Evolutionary conservation across 2,888 invertebrate species (phyloP), one percentile per base, ranked within the genome.

Genomic region (Orthosia gracilis): DNA sequence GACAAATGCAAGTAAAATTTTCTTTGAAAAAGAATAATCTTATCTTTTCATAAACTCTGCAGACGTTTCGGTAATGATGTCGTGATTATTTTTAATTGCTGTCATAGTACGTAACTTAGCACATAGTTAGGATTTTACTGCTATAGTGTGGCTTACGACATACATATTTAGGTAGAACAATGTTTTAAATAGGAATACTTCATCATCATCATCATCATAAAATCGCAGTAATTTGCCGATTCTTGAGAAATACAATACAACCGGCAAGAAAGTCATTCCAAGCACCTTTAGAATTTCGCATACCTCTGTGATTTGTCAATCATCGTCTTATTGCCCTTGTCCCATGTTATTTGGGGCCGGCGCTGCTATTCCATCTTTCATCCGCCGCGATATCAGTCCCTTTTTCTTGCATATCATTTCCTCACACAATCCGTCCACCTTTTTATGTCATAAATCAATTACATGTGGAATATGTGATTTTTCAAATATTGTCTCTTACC

Each of bases 401-500:
- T 23, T 9, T 40, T 40, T 40, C 40, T 40, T 9, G 9, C 31
- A 31, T 31, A 31, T 31, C 5, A 31, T 31, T 31, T 26, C 11
- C 17, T 31, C 9, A 54, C 13, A 54, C 54, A 31, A 12, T 11
- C 18, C 18, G 12, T 58, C 57, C 26, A 57, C 13, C 21, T 68
- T 58, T 31, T 31, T 9, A 40, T 40, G 40, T 40, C 9, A 40
- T 40, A 7, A 40, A 9, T 40, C 9, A 40, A 31, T 40, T 40
- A 40, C 40, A 40, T 40, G 40, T 9, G 9, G 7, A 40, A 40
- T 40, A 40, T 40, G 40, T 40, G 9, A 9, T 40, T 40, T 13
- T 13, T 52, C 7, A 13, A 17, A 47, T n/a, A n/a, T 7, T 12
- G 1, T 11, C 21, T 61, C 57, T 80, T 95, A 98, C 98, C 97